Percentiles rank a stretch among this genome's conserved stretches.
Conservation (phyloP, 1,140 invertebrate genomes). For the Phthorimaea operculella region DNA sequence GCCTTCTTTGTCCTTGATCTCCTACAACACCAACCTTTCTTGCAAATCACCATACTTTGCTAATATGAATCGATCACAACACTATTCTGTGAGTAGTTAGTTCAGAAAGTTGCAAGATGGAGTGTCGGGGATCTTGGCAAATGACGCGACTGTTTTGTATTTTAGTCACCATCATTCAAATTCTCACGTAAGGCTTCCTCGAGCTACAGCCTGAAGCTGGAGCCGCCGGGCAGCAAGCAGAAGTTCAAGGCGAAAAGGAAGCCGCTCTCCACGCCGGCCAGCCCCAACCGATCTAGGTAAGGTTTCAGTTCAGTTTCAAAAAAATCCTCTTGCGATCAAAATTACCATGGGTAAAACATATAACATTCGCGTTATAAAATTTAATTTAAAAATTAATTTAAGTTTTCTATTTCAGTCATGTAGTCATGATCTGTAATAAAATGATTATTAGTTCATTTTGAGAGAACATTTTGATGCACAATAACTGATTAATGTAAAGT, state of each 20-base stretch:
- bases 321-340: not conserved
- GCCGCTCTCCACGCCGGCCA: constrained; percentile 93
- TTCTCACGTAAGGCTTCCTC: constrained; percentile 97
- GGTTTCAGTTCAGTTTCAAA: not conserved
- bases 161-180: constrained; percentile 96
- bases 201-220: constrained; percentile 94
- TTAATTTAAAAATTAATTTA: too few species aligned
- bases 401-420: too few species aligned
- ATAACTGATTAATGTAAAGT: too few species aligned
- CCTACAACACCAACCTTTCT: too few species aligned
- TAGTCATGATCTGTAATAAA: too few species aligned
- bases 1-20: too few species aligned
- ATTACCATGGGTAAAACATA: not conserved
- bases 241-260: constrained; percentile 87
- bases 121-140: constrained; percentile 10
- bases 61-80: too few species aligned
- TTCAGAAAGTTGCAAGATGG: too few species aligned
- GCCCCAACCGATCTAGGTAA: constrained; percentile 83
- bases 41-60: too few species aligned
- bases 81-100: too few species aligned
- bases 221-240: constrained; percentile 85
- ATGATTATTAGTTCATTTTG: too few species aligned
- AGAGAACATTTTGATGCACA: too few species aligned
- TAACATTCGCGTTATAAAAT: not conserved
- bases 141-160: constrained; percentile 51